Evolutionary conservation across 2,113 vertebrate genomes (phyloP).

Genomic region (Tetrao urogallus): DNA sequence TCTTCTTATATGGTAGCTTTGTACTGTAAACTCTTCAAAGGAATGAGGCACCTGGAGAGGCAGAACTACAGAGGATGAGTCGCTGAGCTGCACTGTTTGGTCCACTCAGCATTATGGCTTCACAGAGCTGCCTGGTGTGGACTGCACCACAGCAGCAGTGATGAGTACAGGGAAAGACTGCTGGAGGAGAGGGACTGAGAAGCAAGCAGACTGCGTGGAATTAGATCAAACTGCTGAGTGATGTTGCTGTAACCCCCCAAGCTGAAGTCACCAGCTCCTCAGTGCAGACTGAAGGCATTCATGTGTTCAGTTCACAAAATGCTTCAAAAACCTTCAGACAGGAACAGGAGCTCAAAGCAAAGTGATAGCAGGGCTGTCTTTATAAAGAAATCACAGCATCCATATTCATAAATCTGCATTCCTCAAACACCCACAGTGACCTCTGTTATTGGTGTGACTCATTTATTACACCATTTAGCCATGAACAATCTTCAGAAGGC

Average conservation of each 20-base stretch:
- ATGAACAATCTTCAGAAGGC: not conserved
- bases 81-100: not conserved
- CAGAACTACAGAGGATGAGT: not conserved
- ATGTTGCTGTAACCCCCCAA: not conserved
- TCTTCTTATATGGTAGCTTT: not conserved
- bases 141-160: not conserved
- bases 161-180: not conserved
- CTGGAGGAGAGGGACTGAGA: rapidly evolving
- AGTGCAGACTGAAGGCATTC: not conserved
- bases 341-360: not conserved
- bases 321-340: not conserved
- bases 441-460: not conserved
- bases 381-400: not conserved
- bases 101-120: not conserved
- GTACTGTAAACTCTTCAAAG: not conserved
- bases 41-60: too few relatives aligned
- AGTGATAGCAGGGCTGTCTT: not conserved
- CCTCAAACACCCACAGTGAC: not conserved
- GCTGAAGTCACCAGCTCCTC: not conserved
- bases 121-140: too few relatives aligned
- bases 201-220: not conserved
- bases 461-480: not conserved
- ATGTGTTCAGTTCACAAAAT: not conserved
- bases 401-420: rapidly evolving
- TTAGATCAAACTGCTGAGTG: not conserved